Percentiles rank a stretch among this genome's conserved stretches.
Evolutionary conservation across 2,888 invertebrate species (phyloP).

Genomic region (Tenthredo amoena): DNA sequence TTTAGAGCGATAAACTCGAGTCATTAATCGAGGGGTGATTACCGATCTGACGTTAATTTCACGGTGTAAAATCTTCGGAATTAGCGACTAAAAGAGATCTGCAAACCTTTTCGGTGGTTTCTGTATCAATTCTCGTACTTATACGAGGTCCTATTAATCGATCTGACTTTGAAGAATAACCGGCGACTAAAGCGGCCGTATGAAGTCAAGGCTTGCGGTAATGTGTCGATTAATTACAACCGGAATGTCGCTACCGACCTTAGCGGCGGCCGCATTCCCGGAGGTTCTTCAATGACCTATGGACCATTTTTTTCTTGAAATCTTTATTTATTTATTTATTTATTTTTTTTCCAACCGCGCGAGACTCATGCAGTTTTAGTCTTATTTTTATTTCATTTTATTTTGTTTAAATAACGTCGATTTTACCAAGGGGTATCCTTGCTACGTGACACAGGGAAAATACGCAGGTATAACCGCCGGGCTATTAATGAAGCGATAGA

Average conservation of each 20-base stretch:
- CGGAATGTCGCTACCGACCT: constrained; percentile 56
- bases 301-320: background rate
- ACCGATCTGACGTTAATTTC: background rate
- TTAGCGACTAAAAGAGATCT: background rate
- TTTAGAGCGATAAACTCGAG: background rate
- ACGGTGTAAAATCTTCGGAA: background rate
- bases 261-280: constrained; percentile 54
- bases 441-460: background rate
- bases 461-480: background rate
- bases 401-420: background rate
- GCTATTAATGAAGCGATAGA: constrained; percentile 52
- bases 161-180: constrained; percentile 40
- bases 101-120: background rate
- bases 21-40: background rate
- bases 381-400: background rate
- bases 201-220: constrained; percentile 55
- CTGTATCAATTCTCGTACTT: background rate
- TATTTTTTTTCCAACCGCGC: background rate
- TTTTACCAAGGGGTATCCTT: background rate
- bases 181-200: background rate
- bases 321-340: background rate
- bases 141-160: constrained; percentile 11
- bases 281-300: constrained; percentile 38
- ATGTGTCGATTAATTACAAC: constrained; percentile 63
- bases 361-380: background rate